These are phyloP conservation scores for Champsocephalus gunnari DNA, from an alignment of 2,797 vertebrate genomes.

Conservation along the genomic window DNA sequence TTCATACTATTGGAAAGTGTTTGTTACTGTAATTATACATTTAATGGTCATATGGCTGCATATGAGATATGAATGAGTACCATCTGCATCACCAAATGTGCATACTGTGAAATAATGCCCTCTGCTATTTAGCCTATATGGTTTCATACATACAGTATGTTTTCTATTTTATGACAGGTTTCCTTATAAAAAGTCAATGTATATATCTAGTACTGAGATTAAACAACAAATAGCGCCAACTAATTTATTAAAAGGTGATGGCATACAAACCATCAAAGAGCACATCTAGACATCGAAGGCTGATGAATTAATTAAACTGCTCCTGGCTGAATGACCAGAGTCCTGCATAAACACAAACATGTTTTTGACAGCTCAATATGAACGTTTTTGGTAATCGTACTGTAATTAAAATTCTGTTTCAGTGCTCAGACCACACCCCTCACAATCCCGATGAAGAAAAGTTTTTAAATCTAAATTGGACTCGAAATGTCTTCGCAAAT, in stretches of 20 bases:
- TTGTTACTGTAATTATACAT: conserved; percentile 32
- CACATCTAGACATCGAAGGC: not conserved
- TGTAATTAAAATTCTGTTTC: not conserved
- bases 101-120: conserved; percentile 18
- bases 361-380: not conserved
- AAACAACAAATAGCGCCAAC: not conserved
- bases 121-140: not conserved
- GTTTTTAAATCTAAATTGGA: not conserved
- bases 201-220: not conserved
- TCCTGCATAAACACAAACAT: not conserved
- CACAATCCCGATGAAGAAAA: not conserved
- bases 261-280: not conserved
- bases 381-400: not conserved
- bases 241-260: not conserved
- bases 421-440: too few species aligned
- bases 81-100: conserved; percentile 64
- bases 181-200: not conserved
- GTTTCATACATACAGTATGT: not conserved
- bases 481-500: too few species aligned
- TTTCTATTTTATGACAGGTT: not conserved
- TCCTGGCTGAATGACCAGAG: not conserved
- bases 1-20: conserved; percentile 1
- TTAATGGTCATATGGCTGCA: conserved; percentile 49
- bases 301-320: not conserved
- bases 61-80: conserved; percentile 62